phyloP scores from a whole-genome alignment of 2,888 invertebrate species.

The Coenonympha arcania region DNA sequence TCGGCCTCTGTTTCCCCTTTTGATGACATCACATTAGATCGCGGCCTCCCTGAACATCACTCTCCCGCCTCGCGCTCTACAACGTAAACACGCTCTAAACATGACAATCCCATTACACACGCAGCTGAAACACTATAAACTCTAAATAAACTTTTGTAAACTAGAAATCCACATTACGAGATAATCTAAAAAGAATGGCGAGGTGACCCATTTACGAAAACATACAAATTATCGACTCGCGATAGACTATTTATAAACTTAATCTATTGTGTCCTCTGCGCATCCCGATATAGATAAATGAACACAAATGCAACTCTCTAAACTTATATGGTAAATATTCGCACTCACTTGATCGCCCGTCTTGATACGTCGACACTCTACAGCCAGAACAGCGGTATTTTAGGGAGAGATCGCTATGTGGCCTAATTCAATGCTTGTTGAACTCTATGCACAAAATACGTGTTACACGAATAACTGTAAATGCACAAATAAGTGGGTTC shows the following conservation, averaged over 20 bases:
- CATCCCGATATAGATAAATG: slow-evolving; percentile 31
- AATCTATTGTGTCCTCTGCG: slow-evolving; percentile 43
- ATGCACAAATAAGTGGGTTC: slow-evolving; percentile 62
- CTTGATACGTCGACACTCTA: slow-evolving; percentile 76
- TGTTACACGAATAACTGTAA: slow-evolving; percentile 74
- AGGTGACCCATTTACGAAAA: slow-evolving; percentile 74
- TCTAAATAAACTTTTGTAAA: slow-evolving; percentile 32
- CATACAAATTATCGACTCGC: slow-evolving; percentile 68
- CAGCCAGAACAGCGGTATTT: slow-evolving; percentile 75
- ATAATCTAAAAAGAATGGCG: slow-evolving; percentile 67
- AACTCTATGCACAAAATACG: slow-evolving; percentile 75
- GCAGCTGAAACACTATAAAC: slow-evolving; percentile 23
- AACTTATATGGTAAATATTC: slow-evolving; percentile 38
- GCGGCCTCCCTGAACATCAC: slow-evolving; percentile 67
- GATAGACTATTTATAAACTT: slow-evolving; percentile 52
- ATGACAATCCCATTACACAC: slow-evolving; percentile 14
- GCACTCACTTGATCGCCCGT: slow-evolving; percentile 57
- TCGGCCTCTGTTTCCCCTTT: slow-evolving; percentile 75
- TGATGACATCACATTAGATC: slow-evolving; percentile 73
- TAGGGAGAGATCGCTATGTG: slow-evolving; percentile 77
- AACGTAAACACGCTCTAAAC: slow-evolving; percentile 37
- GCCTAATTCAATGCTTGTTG: slow-evolving; percentile 73
- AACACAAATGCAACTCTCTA: slow-evolving; percentile 29
- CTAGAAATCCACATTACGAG: slow-evolving; percentile 51
- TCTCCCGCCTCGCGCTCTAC: slow-evolving; percentile 65